These are phyloP conservation scores for Drosophila lacertosa DNA, from an alignment of 1,140 invertebrate species.

Conservation along the genomic window DNA sequence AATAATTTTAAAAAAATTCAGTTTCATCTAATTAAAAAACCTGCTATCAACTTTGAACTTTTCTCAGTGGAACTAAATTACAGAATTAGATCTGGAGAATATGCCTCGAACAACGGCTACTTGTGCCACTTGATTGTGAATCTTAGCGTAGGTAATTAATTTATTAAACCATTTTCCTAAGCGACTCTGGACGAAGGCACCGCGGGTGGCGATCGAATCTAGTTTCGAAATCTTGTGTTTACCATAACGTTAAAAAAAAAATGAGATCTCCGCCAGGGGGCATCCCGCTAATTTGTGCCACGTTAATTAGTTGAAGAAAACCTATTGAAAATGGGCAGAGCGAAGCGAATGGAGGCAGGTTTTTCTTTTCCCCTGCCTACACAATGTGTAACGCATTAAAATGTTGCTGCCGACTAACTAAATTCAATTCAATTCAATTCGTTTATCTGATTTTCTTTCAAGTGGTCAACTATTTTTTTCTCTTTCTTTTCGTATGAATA, in stretches of 20 bases:
- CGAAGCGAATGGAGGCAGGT: background rate
- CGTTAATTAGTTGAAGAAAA: constrained; percentile 48
- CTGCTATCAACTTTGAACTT: constrained; percentile 38
- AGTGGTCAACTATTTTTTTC: constrained; percentile 47
- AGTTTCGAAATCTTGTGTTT: constrained; percentile 44
- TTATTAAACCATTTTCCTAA: constrained; percentile 53
- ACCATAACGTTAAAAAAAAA: background rate
- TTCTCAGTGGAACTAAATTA: constrained; percentile 25
- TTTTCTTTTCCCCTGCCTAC: constrained; percentile 47
- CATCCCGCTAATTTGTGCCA: constrained; percentile 44
- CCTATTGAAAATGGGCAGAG: constrained; percentile 18
- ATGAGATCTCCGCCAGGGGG: constrained; percentile 22
- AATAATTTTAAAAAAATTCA: background rate
- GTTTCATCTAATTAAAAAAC: constrained; percentile 9
- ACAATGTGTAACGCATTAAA: constrained; percentile 67
- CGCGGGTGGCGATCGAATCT: constrained; percentile 2
- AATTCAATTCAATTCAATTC: constrained; percentile 60
- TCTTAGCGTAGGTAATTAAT: constrained; percentile 54
- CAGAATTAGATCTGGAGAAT: constrained; percentile 6
- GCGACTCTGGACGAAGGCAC: constrained; percentile 14
- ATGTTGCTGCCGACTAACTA: constrained; percentile 49
- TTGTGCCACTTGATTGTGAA: constrained; percentile 50
- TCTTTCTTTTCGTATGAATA: constrained; percentile 48
- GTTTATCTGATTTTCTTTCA: constrained; percentile 71
- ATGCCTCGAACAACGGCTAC: constrained; percentile 28